A percentile compares a stretch with the other conserved stretches of the same genome.
Conservation (phyloP, 2,797 vertebrate species). For the Intellagama lesueurii region DNA sequence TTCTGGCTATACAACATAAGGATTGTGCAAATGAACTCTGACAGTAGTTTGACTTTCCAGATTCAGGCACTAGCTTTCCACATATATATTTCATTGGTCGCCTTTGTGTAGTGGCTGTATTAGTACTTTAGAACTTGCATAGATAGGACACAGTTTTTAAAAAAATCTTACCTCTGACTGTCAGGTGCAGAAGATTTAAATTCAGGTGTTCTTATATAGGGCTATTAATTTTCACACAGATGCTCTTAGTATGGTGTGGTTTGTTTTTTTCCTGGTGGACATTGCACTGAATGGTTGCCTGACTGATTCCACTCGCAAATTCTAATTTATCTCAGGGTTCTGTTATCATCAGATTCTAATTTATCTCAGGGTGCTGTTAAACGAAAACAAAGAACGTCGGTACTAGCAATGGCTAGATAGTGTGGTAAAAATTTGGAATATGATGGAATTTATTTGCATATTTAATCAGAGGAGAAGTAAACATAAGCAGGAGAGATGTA, state of each 20-base stretch:
- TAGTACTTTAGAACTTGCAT: slow-evolving; percentile 42
- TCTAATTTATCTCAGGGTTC: background rate
- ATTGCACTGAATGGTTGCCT: slow-evolving; percentile 37
- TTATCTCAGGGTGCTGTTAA: background rate
- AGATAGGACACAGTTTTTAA: slow-evolving; percentile 53
- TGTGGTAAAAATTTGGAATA: background rate
- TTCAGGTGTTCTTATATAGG: no score
- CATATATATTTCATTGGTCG: background rate
- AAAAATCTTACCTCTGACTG: slow-evolving; percentile 50
- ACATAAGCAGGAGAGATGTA: background rate
- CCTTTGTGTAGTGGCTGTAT: no score
- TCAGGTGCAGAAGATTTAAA: background rate
- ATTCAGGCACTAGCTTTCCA: background rate
- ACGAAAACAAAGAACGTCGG: background rate
- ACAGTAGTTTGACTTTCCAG: slow-evolving; percentile 25
- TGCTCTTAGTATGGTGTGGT: slow-evolving; percentile 53
- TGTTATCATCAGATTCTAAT: background rate
- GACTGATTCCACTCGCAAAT: slow-evolving; percentile 12
- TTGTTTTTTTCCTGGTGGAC: slow-evolving; percentile 27
- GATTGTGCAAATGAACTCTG: slow-evolving; percentile 52
- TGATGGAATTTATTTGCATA: no score
- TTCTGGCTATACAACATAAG: no score
- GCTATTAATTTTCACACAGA: slow-evolving; percentile 4
- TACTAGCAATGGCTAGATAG: background rate
- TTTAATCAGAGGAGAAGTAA: slow-evolving; percentile 38